Evolutionary conservation across 2,888 invertebrate species (phyloP).

Genomic region (Pharmacophagus antenor): DNA sequence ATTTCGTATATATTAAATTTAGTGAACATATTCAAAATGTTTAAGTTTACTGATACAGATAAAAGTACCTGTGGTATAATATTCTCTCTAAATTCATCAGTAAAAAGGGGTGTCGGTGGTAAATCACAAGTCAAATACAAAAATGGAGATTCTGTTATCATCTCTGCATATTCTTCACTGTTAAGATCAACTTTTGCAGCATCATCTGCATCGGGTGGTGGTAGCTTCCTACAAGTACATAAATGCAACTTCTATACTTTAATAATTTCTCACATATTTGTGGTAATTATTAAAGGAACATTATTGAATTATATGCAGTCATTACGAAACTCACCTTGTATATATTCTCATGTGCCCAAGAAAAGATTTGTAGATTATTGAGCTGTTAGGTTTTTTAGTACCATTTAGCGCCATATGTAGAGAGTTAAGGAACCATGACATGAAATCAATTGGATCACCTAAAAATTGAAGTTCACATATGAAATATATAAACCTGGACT

Average conservation of each 20-base stretch:
- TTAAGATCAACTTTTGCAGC: slow-evolving; percentile 90
- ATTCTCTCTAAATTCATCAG: slow-evolving; percentile 98
- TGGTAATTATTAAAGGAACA: background rate
- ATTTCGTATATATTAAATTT: no score
- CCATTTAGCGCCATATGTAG: slow-evolving; percentile 97
- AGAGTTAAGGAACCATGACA: slow-evolving; percentile 99
- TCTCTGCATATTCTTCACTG: slow-evolving; percentile 93
- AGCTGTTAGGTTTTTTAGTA: slow-evolving; percentile 91
- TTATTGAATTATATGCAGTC: background rate
- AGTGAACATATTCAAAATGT: no score
- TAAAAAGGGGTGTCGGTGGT: slow-evolving; percentile 97
- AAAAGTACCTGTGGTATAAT: slow-evolving; percentile 95
- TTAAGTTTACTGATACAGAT: background rate
- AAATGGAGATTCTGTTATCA: slow-evolving; percentile 94
- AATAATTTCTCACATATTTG: background rate
- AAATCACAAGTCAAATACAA: slow-evolving; percentile 98
- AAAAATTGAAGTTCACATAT: slow-evolving; percentile 35
- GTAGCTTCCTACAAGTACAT: slow-evolving; percentile 86
- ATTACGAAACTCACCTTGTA: slow-evolving; percentile 72
- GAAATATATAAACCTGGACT: no score
- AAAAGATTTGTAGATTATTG: slow-evolving; percentile 97
- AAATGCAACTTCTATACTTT: background rate
- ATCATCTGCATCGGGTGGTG: slow-evolving; percentile 95
- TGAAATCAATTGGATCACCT: slow-evolving; percentile 98
- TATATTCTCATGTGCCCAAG: slow-evolving; percentile 94